Evolutionary conservation across 2,113 vertebrate species (phyloP), one percentile per base, ranked within the genome.

Genomic region (Pterophyllum scalare): DNA sequence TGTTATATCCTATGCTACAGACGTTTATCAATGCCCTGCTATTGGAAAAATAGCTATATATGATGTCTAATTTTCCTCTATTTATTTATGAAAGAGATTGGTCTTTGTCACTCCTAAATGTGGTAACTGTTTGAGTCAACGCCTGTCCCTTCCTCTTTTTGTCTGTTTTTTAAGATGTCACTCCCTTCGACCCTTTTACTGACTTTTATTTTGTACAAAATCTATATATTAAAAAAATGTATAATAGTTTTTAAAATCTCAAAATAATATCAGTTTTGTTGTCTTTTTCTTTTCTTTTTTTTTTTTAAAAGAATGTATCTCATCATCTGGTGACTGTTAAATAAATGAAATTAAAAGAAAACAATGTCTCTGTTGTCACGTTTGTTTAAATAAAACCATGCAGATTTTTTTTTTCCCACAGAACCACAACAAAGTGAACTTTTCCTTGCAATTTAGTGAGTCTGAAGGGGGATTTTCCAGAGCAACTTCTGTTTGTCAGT

Each of bases 241-340:
- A 96, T 94, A 94, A 96, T 96, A 96, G 95, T 96, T 96, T 96
- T 95, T 95, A 95, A 95, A 93, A 92, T 89, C 91, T 92, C 77
- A 93, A 95, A 94, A 92, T 85, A 94, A 90, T 93, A 94, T 94
- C 88, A 90, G 94, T 95, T 95, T 94, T 94, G 93, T 93, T 95
- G 94, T 95, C 95, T 94, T 93, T 95, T 95, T 96, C 92, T 95
- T 96, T 38, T 38, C 35, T 96, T 96, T 93, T 94, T 96, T 96
- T 96, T 94, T 94, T n/a, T n/a, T n/a, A 95, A 96, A 93, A 96
- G 94, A 96, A 96, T 96, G 96, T 96, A 96, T 96, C 95, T 96
- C 91, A 96, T 96, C 95, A 95, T 96, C 93, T 94, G 94, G 94
- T 96, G 95, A 96, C 95, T 95, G 94, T 94, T 95, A 96, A 96